A percentile compares a stretch with the other conserved stretches of the same genome.
Evolutionary conservation across 2,888 invertebrate species (phyloP).

Genomic region (Tachina grossa): DNA sequence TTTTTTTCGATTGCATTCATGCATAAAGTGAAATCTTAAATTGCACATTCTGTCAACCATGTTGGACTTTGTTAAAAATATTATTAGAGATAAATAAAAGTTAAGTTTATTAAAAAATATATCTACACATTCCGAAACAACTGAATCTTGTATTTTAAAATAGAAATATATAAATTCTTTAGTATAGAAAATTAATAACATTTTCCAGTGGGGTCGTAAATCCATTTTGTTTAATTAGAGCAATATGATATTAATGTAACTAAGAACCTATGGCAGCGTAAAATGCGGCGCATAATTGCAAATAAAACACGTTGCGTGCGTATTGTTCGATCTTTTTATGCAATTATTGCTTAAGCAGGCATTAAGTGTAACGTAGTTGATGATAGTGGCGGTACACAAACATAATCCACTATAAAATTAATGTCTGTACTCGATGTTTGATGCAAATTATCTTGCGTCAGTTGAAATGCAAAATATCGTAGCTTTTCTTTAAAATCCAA

Average conservation of each 20-base stretch:
- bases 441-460: too few relatives aligned
- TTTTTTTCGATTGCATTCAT: constrained; percentile 5
- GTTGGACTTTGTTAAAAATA: not conserved
- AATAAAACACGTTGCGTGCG: constrained; percentile 27
- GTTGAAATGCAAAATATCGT: too few relatives aligned
- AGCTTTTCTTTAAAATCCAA: too few relatives aligned
- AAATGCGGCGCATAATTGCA: constrained; percentile 34
- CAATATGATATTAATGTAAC: not conserved
- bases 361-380: not conserved
- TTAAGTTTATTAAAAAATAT: not conserved
- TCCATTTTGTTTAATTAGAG: not conserved
- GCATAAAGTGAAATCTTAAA: constrained; percentile 16
- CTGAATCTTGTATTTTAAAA: not conserved
- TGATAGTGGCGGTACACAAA: not conserved
- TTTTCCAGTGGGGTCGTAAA: not conserved
- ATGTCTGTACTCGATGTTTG: too few relatives aligned
- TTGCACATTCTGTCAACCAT: constrained; percentile 9
- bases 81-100: not conserved
- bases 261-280: not conserved
- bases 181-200: not conserved
- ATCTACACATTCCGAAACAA: not conserved
- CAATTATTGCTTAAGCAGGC: not conserved
- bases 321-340: constrained; percentile 1
- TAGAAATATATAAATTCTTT: not conserved
- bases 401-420: not conserved